phyloP scores from a whole-genome alignment of 2,888 invertebrate genomes.

The Dolomedes plantarius region DNA sequence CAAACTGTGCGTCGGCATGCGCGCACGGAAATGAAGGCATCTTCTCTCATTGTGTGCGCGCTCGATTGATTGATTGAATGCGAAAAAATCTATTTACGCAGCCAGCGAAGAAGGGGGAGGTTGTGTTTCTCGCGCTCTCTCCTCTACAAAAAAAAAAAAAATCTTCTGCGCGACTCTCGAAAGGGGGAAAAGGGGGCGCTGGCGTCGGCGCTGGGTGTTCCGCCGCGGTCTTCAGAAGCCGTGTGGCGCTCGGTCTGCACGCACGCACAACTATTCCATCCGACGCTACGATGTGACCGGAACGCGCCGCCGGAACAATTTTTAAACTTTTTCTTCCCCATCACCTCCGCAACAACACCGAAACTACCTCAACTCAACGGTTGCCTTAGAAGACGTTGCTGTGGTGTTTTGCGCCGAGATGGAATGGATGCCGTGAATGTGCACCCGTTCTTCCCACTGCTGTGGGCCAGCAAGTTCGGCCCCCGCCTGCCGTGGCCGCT shows the following conservation, averaged over 20 bases:
- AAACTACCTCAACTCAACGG: slow-evolving; percentile 66
- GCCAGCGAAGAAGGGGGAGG: slow-evolving; percentile 32
- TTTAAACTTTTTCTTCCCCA: slow-evolving; percentile 5
- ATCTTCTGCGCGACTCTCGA: background rate
- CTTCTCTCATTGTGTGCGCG: slow-evolving; percentile 59
- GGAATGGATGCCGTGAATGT: slow-evolving; percentile 72
- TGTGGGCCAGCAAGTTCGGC: slow-evolving; percentile 73
- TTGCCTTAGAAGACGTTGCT: slow-evolving; percentile 48
- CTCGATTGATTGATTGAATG: slow-evolving; percentile 67
- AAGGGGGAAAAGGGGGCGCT: slow-evolving; percentile 41
- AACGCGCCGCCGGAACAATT: background rate
- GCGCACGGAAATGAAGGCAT: slow-evolving; percentile 58
- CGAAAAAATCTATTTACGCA: slow-evolving; percentile 65
- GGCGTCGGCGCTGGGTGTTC: slow-evolving; percentile 35
- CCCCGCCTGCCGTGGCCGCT: slow-evolving; percentile 65
- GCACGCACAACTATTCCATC: slow-evolving; percentile 45
- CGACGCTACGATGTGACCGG: slow-evolving; percentile 8
- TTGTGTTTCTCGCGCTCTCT: too few relatives aligned
- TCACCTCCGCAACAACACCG: slow-evolving; percentile 17
- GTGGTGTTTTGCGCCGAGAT: background rate
- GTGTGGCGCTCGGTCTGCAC: slow-evolving; percentile 65
- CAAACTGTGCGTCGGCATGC: background rate
- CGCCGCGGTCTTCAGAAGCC: slow-evolving; percentile 61
- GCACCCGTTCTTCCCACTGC: slow-evolving; percentile 70
- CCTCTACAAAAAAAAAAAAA: too few relatives aligned